These are phyloP conservation scores for Miichthys miiuy DNA, from an alignment of 2,797 vertebrate species.

Conservation along the genomic window DNA sequence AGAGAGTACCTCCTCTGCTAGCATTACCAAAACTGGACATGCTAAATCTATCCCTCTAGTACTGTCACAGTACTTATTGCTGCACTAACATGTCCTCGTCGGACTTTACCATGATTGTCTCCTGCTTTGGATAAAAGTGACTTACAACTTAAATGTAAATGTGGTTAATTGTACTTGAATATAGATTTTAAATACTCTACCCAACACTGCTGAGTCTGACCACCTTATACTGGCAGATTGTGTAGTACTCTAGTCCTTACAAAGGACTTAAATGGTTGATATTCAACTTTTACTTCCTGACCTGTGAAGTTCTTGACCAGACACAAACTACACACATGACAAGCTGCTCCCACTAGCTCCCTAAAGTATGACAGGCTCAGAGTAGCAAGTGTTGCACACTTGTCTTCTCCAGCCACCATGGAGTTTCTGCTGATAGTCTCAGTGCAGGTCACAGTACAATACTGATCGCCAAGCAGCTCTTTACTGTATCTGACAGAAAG, in stretches of 20 bases:
- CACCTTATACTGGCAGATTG: slow-evolving; percentile 19
- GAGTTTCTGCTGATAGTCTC: slow-evolving; percentile 31
- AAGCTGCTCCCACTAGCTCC: slow-evolving; percentile 19
- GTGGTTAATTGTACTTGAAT: no score
- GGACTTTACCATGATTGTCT: no score
- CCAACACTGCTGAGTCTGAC: slow-evolving; percentile 5
- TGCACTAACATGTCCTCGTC: no score
- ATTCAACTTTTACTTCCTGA: slow-evolving; percentile 31
- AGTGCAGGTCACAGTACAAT: slow-evolving; percentile 13
- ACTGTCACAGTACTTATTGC: no score
- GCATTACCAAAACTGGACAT: no score
- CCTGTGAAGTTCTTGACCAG: slow-evolving; percentile 24
- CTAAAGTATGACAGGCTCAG: slow-evolving; percentile 8
- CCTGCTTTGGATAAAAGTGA: no score
- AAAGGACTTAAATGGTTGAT: slow-evolving; percentile 37
- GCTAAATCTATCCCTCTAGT: no score
- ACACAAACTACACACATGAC: slow-evolving; percentile 39
- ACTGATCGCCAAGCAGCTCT: slow-evolving; percentile 11
- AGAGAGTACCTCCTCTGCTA: no score
- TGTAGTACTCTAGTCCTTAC: background rate
- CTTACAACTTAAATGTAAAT: no score
- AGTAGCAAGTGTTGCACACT: slow-evolving; percentile 28
- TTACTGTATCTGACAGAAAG: slow-evolving; percentile 44
- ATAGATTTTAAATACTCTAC: no score
- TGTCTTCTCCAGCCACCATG: slow-evolving; percentile 15